Evolutionary conservation across 1,140 invertebrate species (phyloP).

Genomic region (Penaeus chinensis): DNA sequence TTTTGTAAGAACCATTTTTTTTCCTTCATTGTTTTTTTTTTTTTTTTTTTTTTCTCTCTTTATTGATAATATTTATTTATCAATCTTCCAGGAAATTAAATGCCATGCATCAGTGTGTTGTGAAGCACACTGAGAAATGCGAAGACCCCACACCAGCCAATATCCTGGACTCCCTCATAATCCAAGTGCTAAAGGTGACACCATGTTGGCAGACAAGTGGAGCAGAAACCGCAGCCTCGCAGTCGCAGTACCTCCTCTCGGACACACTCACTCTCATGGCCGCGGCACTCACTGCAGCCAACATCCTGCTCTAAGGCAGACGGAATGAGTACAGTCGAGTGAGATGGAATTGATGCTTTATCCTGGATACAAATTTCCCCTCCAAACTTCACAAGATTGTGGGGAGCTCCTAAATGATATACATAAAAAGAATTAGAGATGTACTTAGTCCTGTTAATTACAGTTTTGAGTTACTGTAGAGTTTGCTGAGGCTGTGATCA

Average conservation of each 20-base stretch:
- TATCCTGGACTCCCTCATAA: conserved; percentile 61
- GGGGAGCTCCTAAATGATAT: no score
- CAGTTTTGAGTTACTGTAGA: no score
- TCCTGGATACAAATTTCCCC: neutral
- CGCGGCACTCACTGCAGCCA: conserved; percentile 51
- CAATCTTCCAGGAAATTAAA: conserved; percentile 50
- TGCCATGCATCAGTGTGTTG: conserved; percentile 53
- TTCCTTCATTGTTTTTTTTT: neutral
- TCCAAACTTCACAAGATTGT: neutral
- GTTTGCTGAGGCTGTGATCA: no score
- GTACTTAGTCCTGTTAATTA: no score
- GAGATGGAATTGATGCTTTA: neutral
- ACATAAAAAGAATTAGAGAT: no score
- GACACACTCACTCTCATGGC: conserved; percentile 37
- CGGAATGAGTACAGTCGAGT: neutral
- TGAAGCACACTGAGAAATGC: conserved; percentile 51
- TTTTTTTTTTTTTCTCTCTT: neutral
- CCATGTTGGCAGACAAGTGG: conserved; percentile 52
- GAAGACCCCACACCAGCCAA: conserved; percentile 61
- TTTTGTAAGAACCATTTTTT: neutral
- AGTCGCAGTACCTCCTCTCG: conserved; percentile 23
- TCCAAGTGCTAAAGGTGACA: conserved; percentile 58
- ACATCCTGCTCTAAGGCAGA: conserved; percentile 41
- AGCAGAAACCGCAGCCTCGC: conserved; percentile 11
- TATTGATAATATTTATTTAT: neutral